phyloP scores from a whole-genome alignment of 2,797 vertebrate species.

The Anguilla pacifica region DNA sequence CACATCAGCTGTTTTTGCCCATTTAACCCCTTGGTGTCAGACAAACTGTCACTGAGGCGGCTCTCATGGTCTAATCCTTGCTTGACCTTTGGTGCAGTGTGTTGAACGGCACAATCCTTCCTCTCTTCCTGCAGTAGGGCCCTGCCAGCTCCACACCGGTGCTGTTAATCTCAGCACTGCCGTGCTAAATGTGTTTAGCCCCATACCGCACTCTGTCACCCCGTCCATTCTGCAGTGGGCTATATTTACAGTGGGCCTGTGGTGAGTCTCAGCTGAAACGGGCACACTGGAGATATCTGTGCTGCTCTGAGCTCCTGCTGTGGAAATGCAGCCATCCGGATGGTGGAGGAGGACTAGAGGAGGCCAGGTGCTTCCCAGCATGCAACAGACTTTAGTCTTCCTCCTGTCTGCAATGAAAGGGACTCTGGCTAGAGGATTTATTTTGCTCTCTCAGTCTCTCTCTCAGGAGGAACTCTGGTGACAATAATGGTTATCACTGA shows the following conservation, averaged over 20 bases:
- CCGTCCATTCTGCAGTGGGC: no score
- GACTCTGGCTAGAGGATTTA: background rate
- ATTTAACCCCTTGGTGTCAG: background rate
- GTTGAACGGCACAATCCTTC: background rate
- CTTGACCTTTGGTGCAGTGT: background rate
- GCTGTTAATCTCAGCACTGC: background rate
- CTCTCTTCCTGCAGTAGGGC: background rate
- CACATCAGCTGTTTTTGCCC: background rate
- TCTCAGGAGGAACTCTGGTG: background rate
- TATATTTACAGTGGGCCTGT: background rate
- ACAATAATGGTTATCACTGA: background rate
- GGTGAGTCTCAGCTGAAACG: no score
- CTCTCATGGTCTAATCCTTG: background rate
- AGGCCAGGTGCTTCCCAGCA: background rate
- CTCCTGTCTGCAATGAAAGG: background rate
- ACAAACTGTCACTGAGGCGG: background rate
- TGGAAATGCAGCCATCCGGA: background rate
- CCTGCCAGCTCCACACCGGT: background rate
- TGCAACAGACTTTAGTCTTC: background rate
- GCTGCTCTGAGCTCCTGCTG: background rate
- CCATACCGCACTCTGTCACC: background rate
- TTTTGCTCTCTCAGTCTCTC: constrained; percentile 3
- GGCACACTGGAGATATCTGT: background rate
- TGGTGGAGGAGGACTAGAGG: background rate
- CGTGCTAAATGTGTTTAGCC: background rate